Evolutionary conservation across 1,140 invertebrate species (phyloP).

Genomic region (Bombus consobrinus): DNA sequence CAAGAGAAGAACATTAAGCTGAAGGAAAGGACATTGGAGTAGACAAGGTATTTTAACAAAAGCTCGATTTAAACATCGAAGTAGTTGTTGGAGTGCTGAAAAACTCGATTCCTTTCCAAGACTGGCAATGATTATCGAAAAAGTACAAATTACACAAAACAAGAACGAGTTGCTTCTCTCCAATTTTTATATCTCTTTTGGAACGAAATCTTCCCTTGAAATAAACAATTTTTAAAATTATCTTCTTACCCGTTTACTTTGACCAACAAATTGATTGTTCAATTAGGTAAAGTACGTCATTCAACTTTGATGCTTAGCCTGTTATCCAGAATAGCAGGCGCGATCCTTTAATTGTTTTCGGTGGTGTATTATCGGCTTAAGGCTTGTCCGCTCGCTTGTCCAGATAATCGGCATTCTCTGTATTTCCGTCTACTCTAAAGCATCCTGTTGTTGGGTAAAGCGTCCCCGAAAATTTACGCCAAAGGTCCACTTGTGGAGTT

Average conservation of each 20-base stretch:
- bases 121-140: neutral
- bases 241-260: neutral
- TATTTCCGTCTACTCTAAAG: neutral
- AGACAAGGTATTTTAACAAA: neutral
- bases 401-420: slow-evolving; percentile 12
- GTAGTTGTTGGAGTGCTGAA: neutral
- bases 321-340: slow-evolving; percentile 3
- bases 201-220: neutral
- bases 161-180: neutral
- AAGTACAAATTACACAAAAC: no score
- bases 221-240: neutral
- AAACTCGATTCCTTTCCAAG: neutral
- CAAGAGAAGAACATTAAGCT: slow-evolving; percentile 9
- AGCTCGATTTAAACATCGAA: neutral
- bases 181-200: no score
- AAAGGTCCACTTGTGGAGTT: neutral
- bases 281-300: neutral
- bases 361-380: slow-evolving; percentile 27
- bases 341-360: slow-evolving; percentile 34
- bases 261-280: neutral
- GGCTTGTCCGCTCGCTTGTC: slow-evolving; percentile 20
- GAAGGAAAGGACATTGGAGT: neutral
- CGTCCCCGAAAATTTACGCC: neutral
- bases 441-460: neutral
- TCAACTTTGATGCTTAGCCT: neutral